Evolutionary conservation across 2,888 invertebrate species (phyloP).

Genomic region (Clivina fossor): DNA sequence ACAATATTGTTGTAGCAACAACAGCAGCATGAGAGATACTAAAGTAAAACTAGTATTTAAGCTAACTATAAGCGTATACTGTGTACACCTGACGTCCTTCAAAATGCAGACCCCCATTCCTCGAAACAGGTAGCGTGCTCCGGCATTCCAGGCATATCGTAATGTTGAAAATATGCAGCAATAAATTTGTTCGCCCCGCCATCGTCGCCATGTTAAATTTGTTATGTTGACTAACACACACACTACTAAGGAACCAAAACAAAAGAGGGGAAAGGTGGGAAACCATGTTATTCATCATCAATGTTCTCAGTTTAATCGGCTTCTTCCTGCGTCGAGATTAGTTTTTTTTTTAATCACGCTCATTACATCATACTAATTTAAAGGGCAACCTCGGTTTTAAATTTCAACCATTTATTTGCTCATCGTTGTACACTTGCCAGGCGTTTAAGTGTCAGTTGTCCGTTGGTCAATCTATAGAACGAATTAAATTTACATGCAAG

Average conservation of each 20-base stretch:
- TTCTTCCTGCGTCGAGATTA: slow-evolving; percentile 22
- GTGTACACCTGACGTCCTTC: slow-evolving; percentile 2
- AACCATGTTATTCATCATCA: slow-evolving; percentile 18
- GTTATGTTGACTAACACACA: no score
- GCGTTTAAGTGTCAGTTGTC: slow-evolving; percentile 8
- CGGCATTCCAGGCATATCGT: slow-evolving; percentile 22
- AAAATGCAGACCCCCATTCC: slow-evolving; percentile 5
- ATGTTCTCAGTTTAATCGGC: slow-evolving; percentile 18
- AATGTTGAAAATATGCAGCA: slow-evolving; percentile 23
- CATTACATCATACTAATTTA: slow-evolving; percentile 22
- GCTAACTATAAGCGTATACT: background rate
- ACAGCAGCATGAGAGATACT: background rate
- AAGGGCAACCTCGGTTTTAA: slow-evolving; percentile 19
- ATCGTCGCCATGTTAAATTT: no score
- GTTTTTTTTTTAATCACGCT: slow-evolving; percentile 21
- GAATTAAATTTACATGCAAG: slow-evolving; percentile 4
- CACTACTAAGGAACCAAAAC: no score
- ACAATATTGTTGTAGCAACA: no score
- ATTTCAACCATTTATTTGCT: slow-evolving; percentile 12
- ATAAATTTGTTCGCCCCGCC: background rate
- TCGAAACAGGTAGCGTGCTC: slow-evolving; percentile 21
- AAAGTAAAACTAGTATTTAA: background rate
- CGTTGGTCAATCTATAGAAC: background rate
- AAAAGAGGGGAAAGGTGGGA: slow-evolving; percentile 11
- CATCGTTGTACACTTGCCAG: slow-evolving; percentile 5